Base-by-base conservation (phyloP, 92 coral and sea anemone species). In the Epizoanthus stellaris region DNA sequence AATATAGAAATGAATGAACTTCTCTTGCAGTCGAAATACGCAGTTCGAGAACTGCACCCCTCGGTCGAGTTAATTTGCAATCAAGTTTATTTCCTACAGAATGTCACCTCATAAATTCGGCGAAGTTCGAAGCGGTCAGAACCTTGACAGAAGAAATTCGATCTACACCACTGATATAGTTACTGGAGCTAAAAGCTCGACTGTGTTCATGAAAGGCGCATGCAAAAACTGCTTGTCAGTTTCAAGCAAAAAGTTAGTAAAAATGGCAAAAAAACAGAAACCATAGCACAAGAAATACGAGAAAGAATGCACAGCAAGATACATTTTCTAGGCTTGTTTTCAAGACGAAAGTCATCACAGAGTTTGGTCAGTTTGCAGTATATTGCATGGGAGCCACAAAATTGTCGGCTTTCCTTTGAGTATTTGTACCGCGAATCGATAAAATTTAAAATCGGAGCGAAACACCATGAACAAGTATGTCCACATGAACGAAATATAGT, bases 371-470 rank as follows among this genome's bases (percentile, higher is more conserved):
- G 77, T 89, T 76, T 85, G 58, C 76, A 85, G 58, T 77, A 85
- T 85, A 85, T 85, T 88, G 74, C 85, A 82, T 91, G 85, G 91
- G 90, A 87, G 86, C 85, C 88, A 89, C 67, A 79, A 67, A 87
- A 90, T 84, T 88, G 98, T 88, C 98, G 98, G 98, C 92, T 76
- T 79, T 67, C 91, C 98, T 94, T 94, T 94, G 98, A 94, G 68
- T 74, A 80, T 88, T 76, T 85, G 88, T 85, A 90, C 98, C 98
- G 98, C 98, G 98, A 94, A 92, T 87, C 84, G 82, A 90, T 94
- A 92, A 92, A 92, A 86, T 94, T 94, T 86, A 81, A 90, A 94
- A 91, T 80, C 81, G 92, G 91, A 82, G 85, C 82, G 56, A 52
- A 58, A 1, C 69, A 52, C 76, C 53, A 53, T 58, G 54, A 67